Base-by-base conservation (phyloP, 2,113 vertebrate species). In the Caretta caretta region DNA sequence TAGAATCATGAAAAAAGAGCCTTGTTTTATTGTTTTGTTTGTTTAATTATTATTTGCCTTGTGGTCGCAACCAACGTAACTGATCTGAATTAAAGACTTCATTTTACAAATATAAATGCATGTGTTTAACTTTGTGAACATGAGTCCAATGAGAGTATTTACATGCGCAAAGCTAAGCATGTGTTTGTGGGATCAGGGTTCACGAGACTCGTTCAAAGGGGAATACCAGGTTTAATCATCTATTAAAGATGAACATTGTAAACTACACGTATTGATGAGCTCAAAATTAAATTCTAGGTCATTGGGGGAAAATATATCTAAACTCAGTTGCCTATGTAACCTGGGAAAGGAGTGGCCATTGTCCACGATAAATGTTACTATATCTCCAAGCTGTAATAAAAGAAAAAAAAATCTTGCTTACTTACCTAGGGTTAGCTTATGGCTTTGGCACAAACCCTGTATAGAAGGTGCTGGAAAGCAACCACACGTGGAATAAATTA, bases 1-100 rank as follows among this genome's bases (percentile, higher is more conserved):
- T 20, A 0, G 0, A 69, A 38, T n/a, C 51, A 51, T 0, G 1
- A n/a, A n/a, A 69, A 79, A 42, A 72, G 42, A 65, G 31, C 12
- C 49, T 27, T 51, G 83, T 80, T 51, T 84, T 42, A 19, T n/a
- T 54, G 46, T 82, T 0, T 0, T 31, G 35, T 69, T 69, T 69
- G 35, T 19, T 69, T 69, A 69, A 35, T 65, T 65, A 10, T 29
- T 88, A 20, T 65, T 91, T 90, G 81, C 31, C 16, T 83, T 25
- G 17, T 14, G 46, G 14, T n/a, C 50, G 24, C 5, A 8, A 80
- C 69, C 80, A 48, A 27, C 14, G 11, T 76, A 57, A 31, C 31
- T 83, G 20, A 16, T 3, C 8, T 38, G 65, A 48, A 22, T 46
- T 42, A 76, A 75, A 42, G 10, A 42, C 38, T 25, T 76, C 5